Conservation (phyloP, 2,797 vertebrate genomes). For the Enteromius viviparus region DNA sequence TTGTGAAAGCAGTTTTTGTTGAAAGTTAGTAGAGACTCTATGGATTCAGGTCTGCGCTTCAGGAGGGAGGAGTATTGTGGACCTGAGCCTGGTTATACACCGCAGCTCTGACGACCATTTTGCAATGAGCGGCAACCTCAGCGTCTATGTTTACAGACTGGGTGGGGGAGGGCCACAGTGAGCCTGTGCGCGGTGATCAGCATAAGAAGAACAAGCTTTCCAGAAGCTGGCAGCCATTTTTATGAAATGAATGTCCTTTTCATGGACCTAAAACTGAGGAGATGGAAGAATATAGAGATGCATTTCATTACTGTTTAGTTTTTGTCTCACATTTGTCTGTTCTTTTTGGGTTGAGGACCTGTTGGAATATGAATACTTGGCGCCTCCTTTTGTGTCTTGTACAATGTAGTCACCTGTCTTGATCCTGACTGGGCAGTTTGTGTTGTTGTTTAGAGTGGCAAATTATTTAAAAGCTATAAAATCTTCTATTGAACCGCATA, state of each 20-base stretch:
- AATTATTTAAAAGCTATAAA: neutral
- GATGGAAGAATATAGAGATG: neutral
- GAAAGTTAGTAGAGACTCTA: neutral
- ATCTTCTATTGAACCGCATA: neutral
- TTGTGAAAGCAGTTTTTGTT: neutral
- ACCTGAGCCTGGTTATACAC: conserved; percentile 21
- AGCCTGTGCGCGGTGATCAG: conserved; percentile 63
- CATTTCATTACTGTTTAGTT: neutral
- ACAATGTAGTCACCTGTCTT: neutral
- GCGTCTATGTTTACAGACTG: conserved; percentile 20
- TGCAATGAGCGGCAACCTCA: conserved; percentile 51
- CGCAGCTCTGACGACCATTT: conserved; percentile 70
- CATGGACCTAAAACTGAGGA: neutral
- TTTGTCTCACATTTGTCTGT: neutral
- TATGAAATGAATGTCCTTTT: neutral
- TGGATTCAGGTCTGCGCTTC: neutral
- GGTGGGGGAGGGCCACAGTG: conserved; percentile 61
- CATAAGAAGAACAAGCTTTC: conserved; percentile 64
- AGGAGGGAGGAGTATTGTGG: conserved; percentile 1
- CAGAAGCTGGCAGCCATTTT: conserved; percentile 40
- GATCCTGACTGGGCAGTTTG: neutral
- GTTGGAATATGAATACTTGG: neutral
- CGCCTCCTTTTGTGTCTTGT: neutral
- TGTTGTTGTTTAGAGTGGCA: neutral
- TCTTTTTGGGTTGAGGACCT: neutral